Evolutionary conservation across 2,797 vertebrate species (phyloP).

Genomic region (Florisuga fusca): DNA sequence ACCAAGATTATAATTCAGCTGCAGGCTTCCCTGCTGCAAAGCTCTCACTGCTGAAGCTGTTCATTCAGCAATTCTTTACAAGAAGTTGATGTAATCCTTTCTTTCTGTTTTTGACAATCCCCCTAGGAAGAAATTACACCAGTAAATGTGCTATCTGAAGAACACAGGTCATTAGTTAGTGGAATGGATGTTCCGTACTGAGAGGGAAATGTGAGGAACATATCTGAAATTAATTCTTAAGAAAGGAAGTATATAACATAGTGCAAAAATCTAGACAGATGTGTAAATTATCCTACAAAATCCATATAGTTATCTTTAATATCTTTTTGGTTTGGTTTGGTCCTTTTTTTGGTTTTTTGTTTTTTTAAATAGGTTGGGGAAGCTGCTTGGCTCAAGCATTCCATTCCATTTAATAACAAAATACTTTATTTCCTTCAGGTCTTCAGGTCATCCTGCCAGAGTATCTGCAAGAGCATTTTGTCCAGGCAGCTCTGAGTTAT

Average conservation of each 20-base stretch:
- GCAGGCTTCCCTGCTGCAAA: neutral
- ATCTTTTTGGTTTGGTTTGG: neutral
- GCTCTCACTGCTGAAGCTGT: neutral
- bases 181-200: neutral
- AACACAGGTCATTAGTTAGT: neutral
- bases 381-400: neutral
- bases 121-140: neutral
- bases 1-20: neutral
- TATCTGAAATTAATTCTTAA: neutral
- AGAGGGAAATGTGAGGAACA: neutral
- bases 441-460: slow-evolving; percentile 94
- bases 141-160: neutral
- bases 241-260: neutral
- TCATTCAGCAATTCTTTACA: neutral
- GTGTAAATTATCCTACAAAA: neutral
- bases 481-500: slow-evolving; percentile 94
- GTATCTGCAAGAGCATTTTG: slow-evolving; percentile 92
- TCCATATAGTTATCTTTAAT: neutral
- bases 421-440: slow-evolving; percentile 78
- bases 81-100: neutral
- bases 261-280: neutral
- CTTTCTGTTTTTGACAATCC: neutral
- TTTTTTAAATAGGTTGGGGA: accelerated
- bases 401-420: neutral
- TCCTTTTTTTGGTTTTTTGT: neutral